phyloP scores from a whole-genome alignment of 1,140 invertebrate genomes.

The Aleiodes sp. region DNA sequence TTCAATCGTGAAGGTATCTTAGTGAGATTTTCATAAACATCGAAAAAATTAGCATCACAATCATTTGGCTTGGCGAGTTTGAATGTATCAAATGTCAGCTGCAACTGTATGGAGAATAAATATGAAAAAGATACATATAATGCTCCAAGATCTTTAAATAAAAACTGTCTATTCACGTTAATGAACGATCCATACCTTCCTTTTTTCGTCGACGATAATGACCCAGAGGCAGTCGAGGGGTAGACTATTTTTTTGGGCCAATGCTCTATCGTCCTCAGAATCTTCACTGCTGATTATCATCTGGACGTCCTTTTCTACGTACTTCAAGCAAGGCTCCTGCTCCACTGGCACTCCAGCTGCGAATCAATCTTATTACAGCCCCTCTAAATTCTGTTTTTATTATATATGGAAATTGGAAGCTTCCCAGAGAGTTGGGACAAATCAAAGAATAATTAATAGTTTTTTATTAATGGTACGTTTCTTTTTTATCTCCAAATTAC shows the following conservation, averaged over 20 bases:
- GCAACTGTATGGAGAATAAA: slow-evolving; percentile 70
- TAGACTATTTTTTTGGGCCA: slow-evolving; percentile 66
- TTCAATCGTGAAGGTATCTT: slow-evolving; percentile 72
- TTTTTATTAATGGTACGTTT: slow-evolving; percentile 40
- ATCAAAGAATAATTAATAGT: slow-evolving; percentile 3
- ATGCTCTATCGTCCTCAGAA: slow-evolving; percentile 66
- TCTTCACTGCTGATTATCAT: slow-evolving; percentile 68
- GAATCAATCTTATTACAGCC: slow-evolving; percentile 49
- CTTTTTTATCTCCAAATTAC: slow-evolving; percentile 3
- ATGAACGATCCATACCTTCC: too few relatives aligned
- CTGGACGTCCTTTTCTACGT: slow-evolving; percentile 63
- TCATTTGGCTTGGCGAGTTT: slow-evolving; percentile 80
- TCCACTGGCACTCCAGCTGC: slow-evolving; percentile 63
- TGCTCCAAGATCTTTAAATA: too few relatives aligned
- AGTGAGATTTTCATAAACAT: slow-evolving; percentile 77
- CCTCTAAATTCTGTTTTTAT: slow-evolving; percentile 30
- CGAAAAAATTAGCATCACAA: slow-evolving; percentile 83
- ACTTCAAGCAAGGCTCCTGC: slow-evolving; percentile 66
- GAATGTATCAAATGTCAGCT: slow-evolving; percentile 76
- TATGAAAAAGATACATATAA: not conserved
- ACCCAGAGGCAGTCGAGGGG: slow-evolving; percentile 85
- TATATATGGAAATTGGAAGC: slow-evolving; percentile 14
- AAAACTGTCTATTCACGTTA: too few relatives aligned
- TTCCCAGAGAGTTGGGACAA: not conserved
- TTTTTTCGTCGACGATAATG: slow-evolving; percentile 73